Conservation (phyloP, 1,140 invertebrate genomes). For the Parasteatoda tepidariorum region DNA sequence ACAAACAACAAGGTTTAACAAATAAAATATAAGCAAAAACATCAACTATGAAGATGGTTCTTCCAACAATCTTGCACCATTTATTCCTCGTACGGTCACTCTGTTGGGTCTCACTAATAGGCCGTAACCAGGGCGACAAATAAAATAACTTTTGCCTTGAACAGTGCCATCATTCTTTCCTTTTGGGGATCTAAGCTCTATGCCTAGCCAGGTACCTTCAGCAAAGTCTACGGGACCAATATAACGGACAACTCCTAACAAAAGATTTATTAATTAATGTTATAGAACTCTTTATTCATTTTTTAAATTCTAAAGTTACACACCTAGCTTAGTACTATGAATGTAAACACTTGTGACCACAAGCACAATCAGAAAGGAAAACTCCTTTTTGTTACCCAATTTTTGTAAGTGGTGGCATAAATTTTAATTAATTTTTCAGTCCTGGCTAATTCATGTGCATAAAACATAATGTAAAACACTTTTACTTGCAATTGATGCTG, state of each 20-base stretch:
- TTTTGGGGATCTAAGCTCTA: slow-evolving; percentile 70
- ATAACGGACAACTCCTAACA: slow-evolving; percentile 57
- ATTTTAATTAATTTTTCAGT: too few species aligned
- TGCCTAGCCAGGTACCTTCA: slow-evolving; percentile 72
- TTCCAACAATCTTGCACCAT: slow-evolving; percentile 71
- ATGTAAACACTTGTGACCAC: too few species aligned
- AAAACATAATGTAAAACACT: too few species aligned
- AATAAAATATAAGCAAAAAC: not conserved
- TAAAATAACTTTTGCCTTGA: slow-evolving; percentile 71
- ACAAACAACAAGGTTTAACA: not conserved
- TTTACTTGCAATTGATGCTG: too few species aligned
- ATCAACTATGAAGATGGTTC: slow-evolving; percentile 22
- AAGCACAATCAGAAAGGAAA: too few species aligned
- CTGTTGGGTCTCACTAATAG: slow-evolving; percentile 71
- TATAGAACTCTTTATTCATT: too few species aligned
- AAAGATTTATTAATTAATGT: too few species aligned
- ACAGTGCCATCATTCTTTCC: slow-evolving; percentile 73
- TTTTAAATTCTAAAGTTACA: too few species aligned
- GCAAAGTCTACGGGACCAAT: slow-evolving; percentile 72
- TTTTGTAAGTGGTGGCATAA: too few species aligned
- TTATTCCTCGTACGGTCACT: slow-evolving; percentile 73
- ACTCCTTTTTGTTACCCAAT: too few species aligned
- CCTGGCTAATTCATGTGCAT: too few species aligned
- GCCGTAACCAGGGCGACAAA: slow-evolving; percentile 70
- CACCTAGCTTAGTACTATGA: too few species aligned